Base-by-base conservation (phyloP, 2,888 invertebrate species). In the Cosmorhoe ocellata region DNA sequence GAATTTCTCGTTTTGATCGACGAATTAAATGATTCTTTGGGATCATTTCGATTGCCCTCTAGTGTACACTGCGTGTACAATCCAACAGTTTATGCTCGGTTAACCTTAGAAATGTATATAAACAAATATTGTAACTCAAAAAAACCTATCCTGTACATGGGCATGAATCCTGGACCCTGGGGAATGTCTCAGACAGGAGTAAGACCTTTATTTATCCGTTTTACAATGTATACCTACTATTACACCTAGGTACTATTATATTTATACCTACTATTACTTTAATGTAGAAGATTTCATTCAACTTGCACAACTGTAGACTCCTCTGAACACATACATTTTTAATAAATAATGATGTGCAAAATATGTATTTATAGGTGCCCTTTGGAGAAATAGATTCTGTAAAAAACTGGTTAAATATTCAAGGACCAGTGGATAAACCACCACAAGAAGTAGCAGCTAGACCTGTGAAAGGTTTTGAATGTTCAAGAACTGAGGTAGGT, bases 151-250 rank as follows among this genome's bases (percentile, higher is more conserved):
- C 83, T 98, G 63, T 96, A 96, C 74, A 91, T 98, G 53, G 98
- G 98, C 3, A 97, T 98, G 96, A 98, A 98, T 85, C 98, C 98
- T 9, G 98, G 98, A n/a, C 97, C 98, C 0, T 97, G 95, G 94
- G 98, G 98, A 57, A 98, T 98, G 98, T 95, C 95, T 22, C 98
- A 98, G 82, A 98, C 96, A 63, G 98, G 98, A 66, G 96, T 96
- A 91, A 91, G 91, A 59, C 22, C 32, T 43, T 52, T 18, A 39
- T 39, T 24, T 31, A 34, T 7, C 12, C n/a, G n/a, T n/a, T n/a
- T 24, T 32, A 31, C 18, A 18, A 3, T 18, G 2, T n/a, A n/a
- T n/a, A n/a, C n/a, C n/a, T n/a, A n/a, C n/a, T n/a, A n/a, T n/a
- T n/a, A n/a, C n/a, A n/a, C n/a, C n/a, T n/a, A n/a, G n/a, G n/a